Percentiles rank a stretch among this genome's conserved stretches.
phyloP scores from a whole-genome alignment of 2,797 vertebrate genomes.

The Alca torda region DNA sequence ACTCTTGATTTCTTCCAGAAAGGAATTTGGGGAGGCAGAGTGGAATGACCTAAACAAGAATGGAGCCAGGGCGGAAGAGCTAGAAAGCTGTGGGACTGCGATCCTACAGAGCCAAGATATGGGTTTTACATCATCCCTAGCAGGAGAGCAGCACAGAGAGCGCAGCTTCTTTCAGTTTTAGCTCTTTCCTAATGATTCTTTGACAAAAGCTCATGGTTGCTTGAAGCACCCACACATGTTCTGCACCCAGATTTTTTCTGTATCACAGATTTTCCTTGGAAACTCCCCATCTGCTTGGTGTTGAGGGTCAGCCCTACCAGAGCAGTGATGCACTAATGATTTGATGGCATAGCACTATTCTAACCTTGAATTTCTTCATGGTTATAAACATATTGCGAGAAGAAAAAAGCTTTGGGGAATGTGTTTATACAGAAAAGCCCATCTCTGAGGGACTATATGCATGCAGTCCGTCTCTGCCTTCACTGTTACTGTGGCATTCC shows the following conservation, averaged over 20 bases:
- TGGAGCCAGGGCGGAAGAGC: not conserved
- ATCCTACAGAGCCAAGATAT: constrained; percentile 10
- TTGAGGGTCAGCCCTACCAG: not conserved
- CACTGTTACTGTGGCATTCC: not conserved
- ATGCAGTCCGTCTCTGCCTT: not conserved
- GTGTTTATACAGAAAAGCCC: not conserved
- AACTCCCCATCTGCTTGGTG: constrained; percentile 20
- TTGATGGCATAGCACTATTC: not conserved
- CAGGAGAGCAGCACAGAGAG: not conserved
- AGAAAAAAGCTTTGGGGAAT: not conserved
- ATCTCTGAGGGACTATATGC: not conserved
- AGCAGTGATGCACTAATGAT: not conserved
- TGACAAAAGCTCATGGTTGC: not conserved
- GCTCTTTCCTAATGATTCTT: not conserved
- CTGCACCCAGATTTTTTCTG: not conserved
- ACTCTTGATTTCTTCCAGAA: constrained; percentile 48
- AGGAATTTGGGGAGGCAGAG: constrained; percentile 50
- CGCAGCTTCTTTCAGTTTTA: not conserved
- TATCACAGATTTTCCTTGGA: constrained; percentile 24
- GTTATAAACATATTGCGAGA: not conserved
- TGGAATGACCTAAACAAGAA: constrained; percentile 48
- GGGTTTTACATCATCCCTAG: not conserved
- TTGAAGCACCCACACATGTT: constrained; percentile 34
- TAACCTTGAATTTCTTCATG: not conserved
- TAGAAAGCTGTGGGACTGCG: constrained; percentile 12